These are phyloP conservation scores for Amphimedon queenslandica DNA, from an alignment of 37 sponge, comb jelly and placozoan species.

Conservation along the genomic window DNA sequence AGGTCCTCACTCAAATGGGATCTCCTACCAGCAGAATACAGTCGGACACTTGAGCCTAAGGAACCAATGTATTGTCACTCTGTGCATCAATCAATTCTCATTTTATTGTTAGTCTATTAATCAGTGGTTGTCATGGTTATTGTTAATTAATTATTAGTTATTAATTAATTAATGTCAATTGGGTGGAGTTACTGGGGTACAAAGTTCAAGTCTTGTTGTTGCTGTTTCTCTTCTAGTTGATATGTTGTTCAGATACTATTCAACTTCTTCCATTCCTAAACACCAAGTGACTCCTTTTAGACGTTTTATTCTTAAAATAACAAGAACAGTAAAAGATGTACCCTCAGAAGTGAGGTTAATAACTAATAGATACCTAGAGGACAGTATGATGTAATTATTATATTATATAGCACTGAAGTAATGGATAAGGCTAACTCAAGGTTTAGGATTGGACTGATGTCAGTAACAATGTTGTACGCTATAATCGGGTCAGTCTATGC, in stretches of 20 bases:
- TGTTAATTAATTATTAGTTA: no score
- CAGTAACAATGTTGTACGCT: slow-evolving; percentile 37
- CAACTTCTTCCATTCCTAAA: slow-evolving; percentile 6
- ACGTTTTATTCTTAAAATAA: slow-evolving; percentile 35
- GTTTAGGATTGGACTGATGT: slow-evolving; percentile 61
- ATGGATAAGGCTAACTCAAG: slow-evolving; percentile 61
- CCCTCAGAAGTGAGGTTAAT: slow-evolving; percentile 14
- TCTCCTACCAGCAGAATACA: neutral
- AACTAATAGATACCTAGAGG: neutral
- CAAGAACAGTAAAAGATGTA: slow-evolving; percentile 28
- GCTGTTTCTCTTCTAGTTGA: no score
- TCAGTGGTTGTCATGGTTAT: no score
- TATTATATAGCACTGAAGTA: slow-evolving; percentile 21
- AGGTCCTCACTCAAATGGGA: slow-evolving; percentile 22
- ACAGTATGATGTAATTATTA: neutral
- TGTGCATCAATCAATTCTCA: no score
- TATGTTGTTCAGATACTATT: neutral
- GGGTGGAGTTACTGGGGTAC: no score
- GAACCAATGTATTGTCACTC: no score
- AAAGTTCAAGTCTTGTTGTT: no score
- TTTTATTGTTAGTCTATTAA: no score
- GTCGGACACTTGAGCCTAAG: neutral
- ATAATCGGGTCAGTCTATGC: slow-evolving; percentile 32
- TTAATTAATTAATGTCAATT: no score
- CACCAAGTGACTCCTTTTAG: slow-evolving; percentile 30